Conservation (phyloP, 2,113 vertebrate genomes). For the Emydura subglobosa region DNA sequence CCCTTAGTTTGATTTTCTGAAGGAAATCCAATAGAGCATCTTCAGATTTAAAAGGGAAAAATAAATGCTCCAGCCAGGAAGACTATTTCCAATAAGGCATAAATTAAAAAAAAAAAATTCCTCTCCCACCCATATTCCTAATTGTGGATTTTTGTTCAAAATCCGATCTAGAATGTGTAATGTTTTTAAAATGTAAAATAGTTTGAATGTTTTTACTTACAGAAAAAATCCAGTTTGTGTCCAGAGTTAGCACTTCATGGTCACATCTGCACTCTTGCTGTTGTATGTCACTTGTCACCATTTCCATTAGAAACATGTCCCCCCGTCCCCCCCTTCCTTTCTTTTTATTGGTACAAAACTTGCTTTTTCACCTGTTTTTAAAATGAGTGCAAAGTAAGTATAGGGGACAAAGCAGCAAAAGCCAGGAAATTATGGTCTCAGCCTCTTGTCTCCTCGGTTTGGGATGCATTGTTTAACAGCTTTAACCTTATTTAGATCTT, state of each 20-base stretch:
- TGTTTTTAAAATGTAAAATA: background rate
- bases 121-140: background rate
- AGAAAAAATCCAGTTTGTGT: background rate
- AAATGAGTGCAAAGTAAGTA: constrained; percentile 31
- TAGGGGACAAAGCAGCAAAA: constrained; percentile 41
- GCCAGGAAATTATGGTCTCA: constrained; percentile 66
- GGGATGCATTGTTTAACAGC: constrained; percentile 41
- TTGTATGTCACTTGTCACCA: background rate
- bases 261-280: background rate
- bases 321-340: background rate
- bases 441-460: background rate
- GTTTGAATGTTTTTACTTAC: background rate
- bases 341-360: background rate
- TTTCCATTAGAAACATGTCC: constrained; percentile 15
- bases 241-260: background rate
- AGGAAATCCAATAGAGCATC: background rate
- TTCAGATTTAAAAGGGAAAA: background rate
- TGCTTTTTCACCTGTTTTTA: background rate
- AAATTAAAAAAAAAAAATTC: background rate
- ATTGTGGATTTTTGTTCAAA: background rate
- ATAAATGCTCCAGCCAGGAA: background rate
- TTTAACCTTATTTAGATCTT: constrained; percentile 27
- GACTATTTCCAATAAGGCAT: background rate
- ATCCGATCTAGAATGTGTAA: background rate
- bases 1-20: background rate